Percentiles rank a stretch among this genome's conserved stretches.
Conservation (phyloP, 2,888 invertebrate genomes). For the Amphipyra tragopoginis region DNA sequence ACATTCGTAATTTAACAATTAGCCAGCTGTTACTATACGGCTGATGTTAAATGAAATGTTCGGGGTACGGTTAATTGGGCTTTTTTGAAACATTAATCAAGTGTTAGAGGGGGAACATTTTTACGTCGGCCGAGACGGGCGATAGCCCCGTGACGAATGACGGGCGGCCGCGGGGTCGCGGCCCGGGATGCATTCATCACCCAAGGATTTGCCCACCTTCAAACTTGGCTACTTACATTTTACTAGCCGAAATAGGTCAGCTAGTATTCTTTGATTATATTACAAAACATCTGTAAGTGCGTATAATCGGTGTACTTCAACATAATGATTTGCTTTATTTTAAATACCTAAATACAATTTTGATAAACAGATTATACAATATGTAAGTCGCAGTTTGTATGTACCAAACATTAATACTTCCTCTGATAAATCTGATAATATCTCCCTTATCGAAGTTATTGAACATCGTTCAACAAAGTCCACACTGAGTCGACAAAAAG, state of each 20-base stretch:
- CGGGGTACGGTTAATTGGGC: constrained; percentile 85
- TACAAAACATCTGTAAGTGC: too few relatives aligned
- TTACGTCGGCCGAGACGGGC: constrained; percentile 77
- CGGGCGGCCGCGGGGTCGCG: constrained; percentile 71
- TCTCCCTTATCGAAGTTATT: constrained; percentile 45
- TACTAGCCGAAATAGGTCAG: constrained; percentile 23
- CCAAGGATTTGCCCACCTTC: constrained; percentile 59
- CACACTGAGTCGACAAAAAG: constrained; percentile 55
- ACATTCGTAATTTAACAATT: constrained; percentile 11
- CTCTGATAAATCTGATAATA: constrained; percentile 40
- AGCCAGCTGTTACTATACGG: constrained; percentile 76
- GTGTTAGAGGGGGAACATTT: constrained; percentile 84
- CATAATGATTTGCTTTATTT: too few relatives aligned
- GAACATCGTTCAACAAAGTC: constrained; percentile 48
- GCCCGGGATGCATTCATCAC: constrained; percentile 78
- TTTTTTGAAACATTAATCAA: constrained; percentile 89
- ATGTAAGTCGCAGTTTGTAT: not conserved
- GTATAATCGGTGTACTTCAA: too few relatives aligned
- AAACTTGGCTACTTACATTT: constrained; percentile 43
- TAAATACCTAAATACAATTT: too few relatives aligned
- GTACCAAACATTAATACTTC: constrained; percentile 43
- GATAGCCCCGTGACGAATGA: constrained; percentile 82
- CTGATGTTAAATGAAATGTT: constrained; percentile 81
- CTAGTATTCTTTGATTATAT: not conserved
- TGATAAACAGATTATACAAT: too few relatives aligned